Conservation (phyloP, 1,140 invertebrate genomes). For the Atta colombica region DNA sequence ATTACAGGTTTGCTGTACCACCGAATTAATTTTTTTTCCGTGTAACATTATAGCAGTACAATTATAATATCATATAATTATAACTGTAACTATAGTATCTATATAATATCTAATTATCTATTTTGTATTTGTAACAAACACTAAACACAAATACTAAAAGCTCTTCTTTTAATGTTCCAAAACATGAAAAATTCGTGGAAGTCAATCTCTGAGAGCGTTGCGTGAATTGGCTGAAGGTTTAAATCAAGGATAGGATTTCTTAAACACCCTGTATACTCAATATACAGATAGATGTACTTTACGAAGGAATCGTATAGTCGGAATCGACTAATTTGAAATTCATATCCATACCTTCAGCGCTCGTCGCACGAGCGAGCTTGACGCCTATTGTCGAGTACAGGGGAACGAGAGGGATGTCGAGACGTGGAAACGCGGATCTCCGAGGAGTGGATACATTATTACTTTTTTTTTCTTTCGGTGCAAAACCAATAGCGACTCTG, state of each 20-base stretch:
- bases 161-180: neutral
- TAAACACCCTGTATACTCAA: slow-evolving; percentile 34
- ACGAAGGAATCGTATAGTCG: slow-evolving; percentile 48
- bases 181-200: neutral
- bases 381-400: slow-evolving; percentile 23
- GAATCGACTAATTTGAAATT: slow-evolving; percentile 78
- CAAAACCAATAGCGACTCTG: slow-evolving; percentile 56
- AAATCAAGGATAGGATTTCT: slow-evolving; percentile 48
- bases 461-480: slow-evolving; percentile 35
- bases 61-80: no score
- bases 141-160: no score
- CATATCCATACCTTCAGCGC: slow-evolving; percentile 69
- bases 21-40: no score
- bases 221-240: slow-evolving; percentile 15
- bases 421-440: slow-evolving; percentile 25
- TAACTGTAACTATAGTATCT: no score
- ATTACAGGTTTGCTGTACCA: no score
- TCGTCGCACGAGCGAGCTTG: slow-evolving; percentile 78
- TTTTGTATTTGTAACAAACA: no score
- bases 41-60: no score
- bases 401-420: neutral
- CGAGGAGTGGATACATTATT: slow-evolving; percentile 52
- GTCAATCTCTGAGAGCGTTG: neutral
- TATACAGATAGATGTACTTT: slow-evolving; percentile 40
- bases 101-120: no score